Percentiles rank a stretch among this genome's conserved stretches.
phyloP scores from a whole-genome alignment of 2,888 invertebrate genomes.

The Germaria angustata region DNA sequence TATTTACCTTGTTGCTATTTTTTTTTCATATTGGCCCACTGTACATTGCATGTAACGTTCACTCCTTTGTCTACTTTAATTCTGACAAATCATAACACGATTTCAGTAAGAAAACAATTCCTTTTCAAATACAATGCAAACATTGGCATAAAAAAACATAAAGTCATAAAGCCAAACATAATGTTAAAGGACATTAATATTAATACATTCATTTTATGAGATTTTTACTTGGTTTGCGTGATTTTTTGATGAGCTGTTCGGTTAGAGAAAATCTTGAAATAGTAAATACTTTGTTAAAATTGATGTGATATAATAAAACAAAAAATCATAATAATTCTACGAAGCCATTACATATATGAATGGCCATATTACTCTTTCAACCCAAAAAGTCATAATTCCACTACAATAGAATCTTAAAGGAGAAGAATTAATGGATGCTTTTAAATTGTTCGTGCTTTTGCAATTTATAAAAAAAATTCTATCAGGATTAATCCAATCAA shows the following conservation, averaged over 20 bases:
- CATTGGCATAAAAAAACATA: background rate
- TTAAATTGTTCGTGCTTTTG: background rate
- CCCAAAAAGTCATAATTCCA: background rate
- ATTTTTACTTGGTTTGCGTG: background rate
- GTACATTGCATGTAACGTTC: background rate
- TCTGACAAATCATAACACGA: constrained; percentile 17
- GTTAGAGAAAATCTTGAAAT: background rate
- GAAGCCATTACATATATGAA: background rate
- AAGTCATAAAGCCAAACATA: background rate
- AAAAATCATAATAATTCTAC: background rate
- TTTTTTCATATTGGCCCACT: background rate
- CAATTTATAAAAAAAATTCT: too few relatives aligned
- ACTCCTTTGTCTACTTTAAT: background rate
- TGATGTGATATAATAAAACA: background rate
- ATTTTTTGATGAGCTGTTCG: background rate
- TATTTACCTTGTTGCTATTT: too few relatives aligned
- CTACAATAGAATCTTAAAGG: background rate
- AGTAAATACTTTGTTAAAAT: background rate
- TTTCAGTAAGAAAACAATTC: background rate
- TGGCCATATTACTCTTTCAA: background rate
- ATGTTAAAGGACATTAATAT: background rate
- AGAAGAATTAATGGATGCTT: background rate
- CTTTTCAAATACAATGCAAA: background rate
- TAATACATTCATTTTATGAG: background rate
- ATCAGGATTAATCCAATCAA: too few relatives aligned